Evolutionary conservation across 2,797 vertebrate genomes (phyloP).

Genomic region (Hoplostethus atlanticus): DNA sequence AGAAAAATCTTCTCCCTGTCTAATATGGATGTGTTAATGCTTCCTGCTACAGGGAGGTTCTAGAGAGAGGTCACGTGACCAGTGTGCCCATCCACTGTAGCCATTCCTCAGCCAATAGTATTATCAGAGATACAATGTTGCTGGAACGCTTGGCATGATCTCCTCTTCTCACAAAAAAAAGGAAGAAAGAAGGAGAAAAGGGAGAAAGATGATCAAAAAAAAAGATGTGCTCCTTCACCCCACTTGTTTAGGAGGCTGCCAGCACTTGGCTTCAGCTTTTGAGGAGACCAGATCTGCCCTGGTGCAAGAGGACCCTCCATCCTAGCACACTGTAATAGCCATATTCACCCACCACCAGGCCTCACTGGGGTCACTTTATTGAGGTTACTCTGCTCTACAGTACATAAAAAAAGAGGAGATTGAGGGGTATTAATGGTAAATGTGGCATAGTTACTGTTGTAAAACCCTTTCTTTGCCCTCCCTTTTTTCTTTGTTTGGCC

Average conservation of each 20-base stretch:
- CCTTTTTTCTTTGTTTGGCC: conserved; percentile 88
- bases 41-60: conserved; percentile 70
- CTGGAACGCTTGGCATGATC: conserved; percentile 81
- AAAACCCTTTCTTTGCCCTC: conserved; percentile 82
- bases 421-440: conserved; percentile 88
- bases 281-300: conserved; percentile 58
- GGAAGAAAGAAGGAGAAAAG: conserved; percentile 59
- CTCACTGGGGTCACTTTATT: conserved; percentile 82
- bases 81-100: conserved; percentile 72
- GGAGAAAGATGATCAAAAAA: conserved; percentile 59
- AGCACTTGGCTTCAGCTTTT: conserved; percentile 73
- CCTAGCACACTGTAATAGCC: conserved; percentile 63
- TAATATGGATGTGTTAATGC: conserved; percentile 60
- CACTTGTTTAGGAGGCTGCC: conserved; percentile 74
- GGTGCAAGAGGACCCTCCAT: conserved; percentile 71
- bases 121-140: conserved; percentile 76
- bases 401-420: conserved; percentile 81
- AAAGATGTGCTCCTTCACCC: conserved; percentile 72
- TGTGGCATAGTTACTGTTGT: conserved; percentile 83
- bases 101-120: conserved; percentile 81
- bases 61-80: conserved; percentile 80
- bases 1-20: conserved; percentile 53
- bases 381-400: conserved; percentile 78
- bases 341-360: conserved; percentile 70
- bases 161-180: conserved; percentile 68